Conservation (phyloP, 2,888 invertebrate species). For the Xestobium rufovillosum region DNA sequence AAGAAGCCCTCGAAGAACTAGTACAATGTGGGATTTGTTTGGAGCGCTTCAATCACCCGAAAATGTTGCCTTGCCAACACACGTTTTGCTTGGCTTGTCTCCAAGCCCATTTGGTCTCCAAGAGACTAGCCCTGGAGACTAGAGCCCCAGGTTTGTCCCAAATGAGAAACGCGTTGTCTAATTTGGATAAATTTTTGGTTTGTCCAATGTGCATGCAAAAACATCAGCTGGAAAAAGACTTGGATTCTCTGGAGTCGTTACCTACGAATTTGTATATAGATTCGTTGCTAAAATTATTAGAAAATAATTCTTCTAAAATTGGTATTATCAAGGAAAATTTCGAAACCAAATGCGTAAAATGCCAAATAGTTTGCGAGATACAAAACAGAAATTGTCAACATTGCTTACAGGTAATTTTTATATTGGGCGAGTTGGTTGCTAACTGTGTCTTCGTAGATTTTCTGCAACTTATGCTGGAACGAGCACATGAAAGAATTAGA, state of each 20-base stretch:
- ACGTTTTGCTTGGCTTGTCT: slow-evolving; percentile 58
- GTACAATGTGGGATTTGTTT: slow-evolving; percentile 55
- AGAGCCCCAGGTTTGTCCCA: slow-evolving; percentile 6
- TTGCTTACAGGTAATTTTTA: slow-evolving; percentile 50
- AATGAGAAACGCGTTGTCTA: slow-evolving; percentile 11
- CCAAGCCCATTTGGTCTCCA: slow-evolving; percentile 40
- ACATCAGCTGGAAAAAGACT: slow-evolving; percentile 44
- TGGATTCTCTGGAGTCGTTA: slow-evolving; percentile 48
- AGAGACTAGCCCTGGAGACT: slow-evolving; percentile 16
- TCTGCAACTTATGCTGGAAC: slow-evolving; percentile 55
- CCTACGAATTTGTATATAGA: slow-evolving; percentile 64
- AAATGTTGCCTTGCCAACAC: slow-evolving; percentile 61
- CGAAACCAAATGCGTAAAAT: slow-evolving; percentile 37
- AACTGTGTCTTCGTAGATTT: slow-evolving; percentile 43
- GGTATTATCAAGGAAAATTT: slow-evolving; percentile 11
- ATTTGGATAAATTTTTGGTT: too few relatives aligned
- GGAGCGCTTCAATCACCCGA: slow-evolving; percentile 49
- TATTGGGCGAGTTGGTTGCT: neutral
- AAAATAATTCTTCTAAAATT: slow-evolving; percentile 28
- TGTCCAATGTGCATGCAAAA: slow-evolving; percentile 55
- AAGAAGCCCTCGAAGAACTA: slow-evolving; percentile 51
- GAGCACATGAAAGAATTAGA: slow-evolving; percentile 53
- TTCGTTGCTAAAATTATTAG: slow-evolving; percentile 50
- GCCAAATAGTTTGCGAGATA: slow-evolving; percentile 34
- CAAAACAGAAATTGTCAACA: slow-evolving; percentile 47